phyloP scores from a whole-genome alignment of 2,797 vertebrate genomes.

The Lemur catta region DNA sequence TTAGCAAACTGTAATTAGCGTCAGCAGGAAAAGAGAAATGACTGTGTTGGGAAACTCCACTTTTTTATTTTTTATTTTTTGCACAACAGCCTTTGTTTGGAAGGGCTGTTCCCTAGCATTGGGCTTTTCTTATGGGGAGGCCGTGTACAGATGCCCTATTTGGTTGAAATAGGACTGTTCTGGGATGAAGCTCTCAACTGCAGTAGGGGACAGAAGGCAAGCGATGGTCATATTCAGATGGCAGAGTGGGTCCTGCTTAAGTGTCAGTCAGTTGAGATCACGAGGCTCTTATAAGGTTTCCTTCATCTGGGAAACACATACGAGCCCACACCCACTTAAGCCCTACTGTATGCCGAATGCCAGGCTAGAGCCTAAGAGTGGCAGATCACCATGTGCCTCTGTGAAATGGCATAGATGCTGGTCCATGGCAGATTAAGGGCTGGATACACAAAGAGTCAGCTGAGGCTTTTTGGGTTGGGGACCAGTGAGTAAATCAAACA shows the following conservation, averaged over 20 bases:
- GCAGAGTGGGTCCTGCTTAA: neutral
- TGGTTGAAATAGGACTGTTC: neutral
- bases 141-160: accelerated
- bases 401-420: neutral
- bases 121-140: neutral
- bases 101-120: neutral
- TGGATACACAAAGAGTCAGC: neutral
- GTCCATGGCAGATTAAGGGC: neutral
- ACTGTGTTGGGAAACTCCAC: neutral
- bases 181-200: neutral
- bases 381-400: neutral
- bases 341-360: neutral
- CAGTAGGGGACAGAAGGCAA: neutral
- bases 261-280: neutral
- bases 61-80: neutral
- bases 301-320: neutral
- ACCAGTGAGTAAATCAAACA: neutral
- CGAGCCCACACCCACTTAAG: neutral
- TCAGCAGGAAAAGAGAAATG: neutral
- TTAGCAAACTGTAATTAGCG: conserved; percentile 18
- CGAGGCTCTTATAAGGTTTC: neutral
- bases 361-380: no score
- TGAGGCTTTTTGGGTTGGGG: neutral
- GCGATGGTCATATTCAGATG: neutral
- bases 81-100: neutral